A percentile compares a stretch with the other conserved stretches of the same genome.
Evolutionary conservation across 2,888 invertebrate genomes (phyloP).

Genomic region (Acronicta psi): DNA sequence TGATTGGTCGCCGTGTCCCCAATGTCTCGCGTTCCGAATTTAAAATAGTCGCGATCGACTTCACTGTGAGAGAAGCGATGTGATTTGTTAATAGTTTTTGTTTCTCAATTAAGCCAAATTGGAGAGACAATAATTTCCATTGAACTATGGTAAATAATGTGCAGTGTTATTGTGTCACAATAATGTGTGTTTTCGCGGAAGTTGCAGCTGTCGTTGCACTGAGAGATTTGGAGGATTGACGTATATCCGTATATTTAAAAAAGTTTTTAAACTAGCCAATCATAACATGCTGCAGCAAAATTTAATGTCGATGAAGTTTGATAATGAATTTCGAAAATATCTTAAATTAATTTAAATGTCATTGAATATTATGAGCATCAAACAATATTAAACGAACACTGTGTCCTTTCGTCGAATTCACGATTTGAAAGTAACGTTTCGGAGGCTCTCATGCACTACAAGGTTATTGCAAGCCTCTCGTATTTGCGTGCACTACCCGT

Average conservation of each 20-base stretch:
- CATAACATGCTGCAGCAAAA: constrained; percentile 46
- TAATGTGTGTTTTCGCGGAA: constrained; percentile 64
- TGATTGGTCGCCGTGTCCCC: constrained; percentile 76
- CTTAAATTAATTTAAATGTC: constrained; percentile 5
- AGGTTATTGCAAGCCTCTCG: constrained; percentile 76
- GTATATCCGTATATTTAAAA: constrained; percentile 41
- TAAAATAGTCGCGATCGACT: constrained; percentile 79
- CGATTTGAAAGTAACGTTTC: constrained; percentile 69
- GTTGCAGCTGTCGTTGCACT: constrained; percentile 70
- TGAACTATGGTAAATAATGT: constrained; percentile 64
- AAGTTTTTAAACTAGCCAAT: constrained; percentile 55
- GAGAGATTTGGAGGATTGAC: constrained; percentile 65
- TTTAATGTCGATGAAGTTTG: constrained; percentile 20
- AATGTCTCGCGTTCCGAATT: constrained; percentile 74
- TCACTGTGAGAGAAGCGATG: constrained; percentile 69
- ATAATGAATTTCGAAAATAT: background rate
- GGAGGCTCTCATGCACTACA: constrained; percentile 72
- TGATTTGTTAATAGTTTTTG: constrained; percentile 69
- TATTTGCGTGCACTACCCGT: constrained; percentile 81
- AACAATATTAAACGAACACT: constrained; percentile 30
- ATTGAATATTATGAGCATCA: constrained; percentile 28
- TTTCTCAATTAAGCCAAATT: constrained; percentile 33
- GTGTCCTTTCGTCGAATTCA: constrained; percentile 52
- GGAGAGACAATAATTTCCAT: constrained; percentile 37
- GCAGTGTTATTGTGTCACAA: constrained; percentile 65